Evolutionary conservation across 2,797 vertebrate species (phyloP), one percentile per base, ranked within the genome.

Genomic region (Enteromius fasciolatus): DNA sequence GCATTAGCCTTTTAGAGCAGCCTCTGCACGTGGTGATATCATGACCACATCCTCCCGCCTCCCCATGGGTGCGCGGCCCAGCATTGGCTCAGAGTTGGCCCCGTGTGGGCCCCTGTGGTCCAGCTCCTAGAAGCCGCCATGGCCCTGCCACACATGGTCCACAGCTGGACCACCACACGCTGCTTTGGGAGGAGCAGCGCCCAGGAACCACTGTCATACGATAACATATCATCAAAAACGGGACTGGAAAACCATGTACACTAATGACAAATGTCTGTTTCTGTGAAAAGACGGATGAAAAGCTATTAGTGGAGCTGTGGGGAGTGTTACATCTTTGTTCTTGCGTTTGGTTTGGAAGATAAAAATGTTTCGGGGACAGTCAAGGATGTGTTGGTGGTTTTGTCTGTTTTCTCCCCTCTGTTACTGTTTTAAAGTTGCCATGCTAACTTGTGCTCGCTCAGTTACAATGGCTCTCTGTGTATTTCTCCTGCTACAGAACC

Each of bases 181-280:
- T 93, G 87, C 69, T 70, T 70, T 85, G 80, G 87, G 83, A 86
- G 80, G 69, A 83, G 63, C 81, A 79, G 80, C 59, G 14, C 57
- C 20, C 59, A 83, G 80, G 80, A 77, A 75, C 82, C 46, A 69
- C 77, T 73, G 80, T 96, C 96, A 94, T 96, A 96, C 94, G 95
- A 94, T 94, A 98, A 96, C 95, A 94, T 96, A 96, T 96, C 95
- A 95, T 94, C 94, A 94, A 93, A 85, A 83, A 88, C 90, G 90
- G 91, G 89, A 91, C 89, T 92, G 93, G 90, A 91, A 94, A 94
- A 93, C 91, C 92, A 77, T 93, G 94, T 95, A 94, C 92, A 88
- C 92, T 88, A 87, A 86, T 81, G 80, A 84, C 80, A 91, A 94
- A 94, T 92, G 90, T 91, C 91, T 94, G 92, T 90, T 89, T 91